Percentiles rank a stretch among this genome's conserved stretches.
Conservation (phyloP, 2,888 invertebrate genomes). For the Tiphia femorata region DNA sequence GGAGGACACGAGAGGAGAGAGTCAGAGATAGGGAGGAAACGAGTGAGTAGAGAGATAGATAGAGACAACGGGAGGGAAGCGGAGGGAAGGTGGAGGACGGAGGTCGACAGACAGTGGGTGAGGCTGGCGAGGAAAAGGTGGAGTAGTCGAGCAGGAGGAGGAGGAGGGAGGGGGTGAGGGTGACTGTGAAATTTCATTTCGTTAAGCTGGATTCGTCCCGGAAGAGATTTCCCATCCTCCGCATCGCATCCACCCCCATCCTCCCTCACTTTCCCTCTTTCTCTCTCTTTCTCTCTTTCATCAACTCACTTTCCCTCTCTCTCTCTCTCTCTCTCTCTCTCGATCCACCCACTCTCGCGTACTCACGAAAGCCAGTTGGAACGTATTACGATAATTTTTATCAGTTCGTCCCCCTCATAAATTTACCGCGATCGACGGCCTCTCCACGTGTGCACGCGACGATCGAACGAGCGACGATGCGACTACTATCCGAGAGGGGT, state of each 20-base stretch:
- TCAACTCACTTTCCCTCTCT: too few species aligned
- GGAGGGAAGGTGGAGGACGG: too few species aligned
- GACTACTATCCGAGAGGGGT: not conserved
- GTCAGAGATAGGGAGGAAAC: not conserved
- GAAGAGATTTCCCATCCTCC: constrained; percentile 38
- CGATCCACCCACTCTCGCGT: not conserved
- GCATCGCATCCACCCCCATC: constrained; percentile 13
- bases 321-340: too few species aligned
- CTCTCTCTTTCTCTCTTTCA: too few species aligned
- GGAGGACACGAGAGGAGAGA: constrained; percentile 8
- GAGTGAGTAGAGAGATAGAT: not conserved
- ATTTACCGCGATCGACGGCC: constrained; percentile 5
- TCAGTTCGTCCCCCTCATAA: constrained; percentile 20
- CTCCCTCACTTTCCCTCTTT: not conserved
- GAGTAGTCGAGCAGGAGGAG: not conserved
- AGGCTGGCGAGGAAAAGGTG: too few species aligned
- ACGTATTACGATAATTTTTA: constrained; percentile 34
- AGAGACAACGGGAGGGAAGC: too few species aligned
- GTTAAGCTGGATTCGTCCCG: constrained; percentile 44
- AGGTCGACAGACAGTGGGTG: too few species aligned
- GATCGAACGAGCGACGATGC: constrained; percentile 5
- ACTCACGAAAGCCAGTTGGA: constrained; percentile 21
- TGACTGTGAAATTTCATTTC: constrained; percentile 50
- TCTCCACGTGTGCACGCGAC: not conserved
- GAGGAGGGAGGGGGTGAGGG: constrained; percentile 9